Evolutionary conservation across 1,140 invertebrate species (phyloP), one percentile per base, ranked within the genome.

Genomic region (Drosophila ercepeae): DNA sequence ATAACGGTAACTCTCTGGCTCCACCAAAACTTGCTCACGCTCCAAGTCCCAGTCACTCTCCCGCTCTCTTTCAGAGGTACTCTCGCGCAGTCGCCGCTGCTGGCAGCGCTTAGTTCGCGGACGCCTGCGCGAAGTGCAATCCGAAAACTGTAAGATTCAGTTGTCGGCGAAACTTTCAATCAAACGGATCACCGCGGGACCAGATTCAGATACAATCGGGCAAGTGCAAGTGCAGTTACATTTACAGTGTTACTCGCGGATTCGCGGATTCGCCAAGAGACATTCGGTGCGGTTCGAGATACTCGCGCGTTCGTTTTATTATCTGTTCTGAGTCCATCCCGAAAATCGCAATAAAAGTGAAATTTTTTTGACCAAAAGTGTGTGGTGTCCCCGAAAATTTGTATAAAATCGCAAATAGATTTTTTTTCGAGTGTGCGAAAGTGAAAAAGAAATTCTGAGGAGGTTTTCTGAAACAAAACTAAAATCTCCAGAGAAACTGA

Each of bases 121-220:
- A 83, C 82, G 82, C 82, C 64, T 89, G 70, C 75, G 82, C 82
- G 82, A 88, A 78, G 82, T 88, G 82, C 82, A 88, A 83, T 88
- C 76, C 65, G n/a, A n/a, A n/a, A n/a, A n/a, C n/a, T n/a, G n/a
- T n/a, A n/a, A n/a, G n/a, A n/a, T n/a, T n/a, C n/a, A n/a, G n/a
- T n/a, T n/a, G n/a, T n/a, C n/a, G n/a, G n/a, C n/a, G n/a, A n/a
- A n/a, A n/a, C n/a, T n/a, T n/a, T n/a, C n/a, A n/a, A n/a, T n/a
- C n/a, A n/a, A n/a, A n/a, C n/a, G n/a, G n/a, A n/a, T n/a, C n/a
- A n/a, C n/a, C n/a, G n/a, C n/a, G n/a, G n/a, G n/a, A n/a, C n/a
- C 59, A 64, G 55, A 48, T 60, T 27, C 46, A 59, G 21, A 41
- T 48, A 23, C 54, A n/a, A n/a, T n/a, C n/a, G n/a, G n/a, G n/a